Percentiles rank a stretch among this genome's conserved stretches.
Evolutionary conservation across 2,113 vertebrate genomes (phyloP).

Genomic region (Puffinus mauretanicus): DNA sequence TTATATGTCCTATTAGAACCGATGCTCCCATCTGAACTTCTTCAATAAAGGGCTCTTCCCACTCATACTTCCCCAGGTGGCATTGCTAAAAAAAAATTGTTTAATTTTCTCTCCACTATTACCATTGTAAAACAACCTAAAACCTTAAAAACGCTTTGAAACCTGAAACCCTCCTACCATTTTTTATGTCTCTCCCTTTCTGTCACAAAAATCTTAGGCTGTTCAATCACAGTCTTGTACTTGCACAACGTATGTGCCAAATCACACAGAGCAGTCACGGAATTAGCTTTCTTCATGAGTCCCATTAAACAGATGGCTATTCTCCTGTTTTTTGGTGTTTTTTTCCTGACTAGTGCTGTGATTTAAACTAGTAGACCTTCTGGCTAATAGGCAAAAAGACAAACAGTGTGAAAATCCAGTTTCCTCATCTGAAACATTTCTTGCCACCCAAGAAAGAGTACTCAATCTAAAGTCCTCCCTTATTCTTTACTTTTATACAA

Average conservation of each 20-base stretch:
- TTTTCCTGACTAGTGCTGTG: not conserved
- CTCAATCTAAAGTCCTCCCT: not conserved
- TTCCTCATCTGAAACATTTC: not conserved
- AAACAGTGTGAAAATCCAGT: not conserved
- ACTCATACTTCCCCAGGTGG: not conserved
- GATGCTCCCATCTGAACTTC: not conserved
- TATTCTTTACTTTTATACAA: not conserved
- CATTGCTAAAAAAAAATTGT: not conserved
- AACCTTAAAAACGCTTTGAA: not conserved
- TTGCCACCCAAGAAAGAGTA: not conserved
- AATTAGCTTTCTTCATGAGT: not conserved
- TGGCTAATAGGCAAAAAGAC: not conserved
- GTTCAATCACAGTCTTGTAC: constrained; percentile 12
- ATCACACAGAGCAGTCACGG: not conserved
- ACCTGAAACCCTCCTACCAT: not conserved
- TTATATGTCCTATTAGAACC: not conserved
- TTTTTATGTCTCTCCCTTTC: not conserved
- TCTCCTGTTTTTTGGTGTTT: not conserved
- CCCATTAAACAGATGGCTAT: constrained; percentile 14
- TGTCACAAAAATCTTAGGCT: constrained; percentile 4
- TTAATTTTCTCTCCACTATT: not conserved
- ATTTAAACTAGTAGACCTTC: constrained; percentile 16
- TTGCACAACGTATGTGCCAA: not conserved
- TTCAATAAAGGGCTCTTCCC: not conserved
- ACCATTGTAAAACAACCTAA: not conserved